These are phyloP conservation scores for Aphelinus atriplicis DNA, from an alignment of 1,140 invertebrate genomes.

Conservation along the genomic window DNA sequence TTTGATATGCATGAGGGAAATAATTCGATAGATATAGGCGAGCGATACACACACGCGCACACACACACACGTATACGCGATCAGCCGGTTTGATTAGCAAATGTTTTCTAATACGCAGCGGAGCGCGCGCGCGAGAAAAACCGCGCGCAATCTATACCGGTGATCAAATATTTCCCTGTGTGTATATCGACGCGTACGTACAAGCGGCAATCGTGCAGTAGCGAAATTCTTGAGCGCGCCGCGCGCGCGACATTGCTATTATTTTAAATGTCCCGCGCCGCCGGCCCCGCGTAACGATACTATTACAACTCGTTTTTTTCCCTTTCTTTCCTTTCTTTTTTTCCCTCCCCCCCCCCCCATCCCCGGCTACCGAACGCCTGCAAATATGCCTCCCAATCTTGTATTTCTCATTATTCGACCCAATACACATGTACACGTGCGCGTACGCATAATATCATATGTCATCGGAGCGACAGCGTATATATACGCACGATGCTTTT, in stretches of 20 bases:
- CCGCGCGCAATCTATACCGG: neutral
- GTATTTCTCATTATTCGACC: neutral
- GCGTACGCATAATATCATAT: too few species aligned
- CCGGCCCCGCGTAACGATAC: conserved; percentile 13
- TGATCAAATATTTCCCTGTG: conserved; percentile 17
- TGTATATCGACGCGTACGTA: too few species aligned
- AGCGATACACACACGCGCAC: neutral
- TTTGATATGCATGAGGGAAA: conserved; percentile 13
- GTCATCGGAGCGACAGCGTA: too few species aligned
- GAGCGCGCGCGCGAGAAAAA: neutral
- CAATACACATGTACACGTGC: too few species aligned
- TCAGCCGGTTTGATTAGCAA: conserved; percentile 13
- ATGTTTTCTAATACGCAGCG: conserved; percentile 7
- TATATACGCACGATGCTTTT: too few species aligned
- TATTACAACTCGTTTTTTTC: conserved; percentile 2
- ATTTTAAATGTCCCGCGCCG: conserved; percentile 17
- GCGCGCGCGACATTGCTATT: conserved; percentile 20
- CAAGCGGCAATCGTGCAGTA: conserved; percentile 21
- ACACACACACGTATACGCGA: neutral
- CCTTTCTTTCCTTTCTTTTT: too few species aligned
- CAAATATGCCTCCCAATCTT: neutral
- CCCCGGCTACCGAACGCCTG: neutral
- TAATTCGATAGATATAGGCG: conserved; percentile 17
- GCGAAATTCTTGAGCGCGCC: conserved; percentile 16
- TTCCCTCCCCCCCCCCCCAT: neutral